Base-by-base conservation (phyloP, 2,888 invertebrate genomes). In the Xestia rhomboidea region DNA sequence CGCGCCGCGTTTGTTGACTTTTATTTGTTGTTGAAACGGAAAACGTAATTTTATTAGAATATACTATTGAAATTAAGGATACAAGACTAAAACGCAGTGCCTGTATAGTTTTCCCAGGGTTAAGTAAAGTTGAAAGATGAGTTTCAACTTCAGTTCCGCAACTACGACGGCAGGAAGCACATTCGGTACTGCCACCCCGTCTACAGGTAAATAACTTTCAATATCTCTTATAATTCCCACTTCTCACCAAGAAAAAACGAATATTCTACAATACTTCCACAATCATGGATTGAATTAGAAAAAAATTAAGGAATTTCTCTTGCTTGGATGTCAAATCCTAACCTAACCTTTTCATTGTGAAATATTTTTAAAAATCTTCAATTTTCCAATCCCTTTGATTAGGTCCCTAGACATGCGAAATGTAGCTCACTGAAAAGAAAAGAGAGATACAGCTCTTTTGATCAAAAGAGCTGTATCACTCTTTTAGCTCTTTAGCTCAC, bases 151-250 rank as follows among this genome's bases (percentile, higher is more conserved):
- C 73, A 94, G 94, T 75, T 86, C 92, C 21, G 78, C 93, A 21
- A 92, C 94, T 38, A 95, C 96, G 24, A 95, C 95, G 11, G 68
- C 94, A 8, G 93, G 89, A 27, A 89, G 89, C 89, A 92, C 95
- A 8, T 96, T 96, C 81, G 95, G 95, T 49, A 94, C 95, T 51
- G 83, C 92, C 38, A 93, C 95, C 30, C 89, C 93, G 46, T 90
- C 94, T n/a, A 91, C 94, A 84, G 96, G 96, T 95, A 91, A 87
- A 76, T 70, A 80, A 57, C 57, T 60, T 13, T 15, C 51, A 38
- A 46, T 68, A 51, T 64, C 10, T 60, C 21, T 44, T 8, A 15
- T n/a, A 60, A 7, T 63, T 49, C 18, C 10, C 34, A 27, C 5
- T 34, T 76, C 57, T 67, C 24, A n/a, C 1, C 24, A 30, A 34